Base-by-base conservation (phyloP, 2,888 invertebrate genomes). In the Hyposoter dolosus region DNA sequence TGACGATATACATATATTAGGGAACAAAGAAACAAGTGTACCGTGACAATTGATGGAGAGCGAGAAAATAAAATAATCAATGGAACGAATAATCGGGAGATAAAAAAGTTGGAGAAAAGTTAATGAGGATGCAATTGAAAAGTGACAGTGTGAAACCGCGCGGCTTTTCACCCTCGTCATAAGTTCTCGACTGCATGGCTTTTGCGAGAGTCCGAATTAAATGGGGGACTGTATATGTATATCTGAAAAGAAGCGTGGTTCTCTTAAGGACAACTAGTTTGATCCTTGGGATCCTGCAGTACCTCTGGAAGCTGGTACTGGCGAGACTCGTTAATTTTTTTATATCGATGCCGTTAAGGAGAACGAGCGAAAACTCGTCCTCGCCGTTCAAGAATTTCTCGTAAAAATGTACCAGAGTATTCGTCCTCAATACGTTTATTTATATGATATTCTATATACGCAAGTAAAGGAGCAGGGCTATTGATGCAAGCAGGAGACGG, bases 341-440 rank as follows among this genome's bases (percentile, higher is more conserved):
- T 81, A 69, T 82, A 82, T 82, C 82, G 69, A 76, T 77, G 76
- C 77, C 76, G 76, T 82, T 82, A 82, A 47, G 82, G 40, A 47
- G 43, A 47, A 32, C 72, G 53, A 71, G 65, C 35, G 63, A 60
- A 66, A 77, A 69, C 79, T 79, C 79, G 68, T 79, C 60, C 78
- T 78, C 56, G 75, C 43, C 53, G 69, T 19, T 23, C 47, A 40
- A 60, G 60, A 56, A 72, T 81, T 40, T 76, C 63, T 72, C 60
- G 65, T 65, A 45, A 19, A 63, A 65, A 66, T 53, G 35, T n/a
- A 74, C n/a, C 43, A 35, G 35, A 19, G 45, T 45, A 45, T 68
- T 68, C 68, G 43, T 68, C n/a, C 68, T 28, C 68, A 35, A 66
- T 68, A 45, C 23, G 15, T 45, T 47, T 60, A 60, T 60, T 60